phyloP scores from a whole-genome alignment of 2,888 invertebrate species.

The Neoitamus cyanurus region DNA sequence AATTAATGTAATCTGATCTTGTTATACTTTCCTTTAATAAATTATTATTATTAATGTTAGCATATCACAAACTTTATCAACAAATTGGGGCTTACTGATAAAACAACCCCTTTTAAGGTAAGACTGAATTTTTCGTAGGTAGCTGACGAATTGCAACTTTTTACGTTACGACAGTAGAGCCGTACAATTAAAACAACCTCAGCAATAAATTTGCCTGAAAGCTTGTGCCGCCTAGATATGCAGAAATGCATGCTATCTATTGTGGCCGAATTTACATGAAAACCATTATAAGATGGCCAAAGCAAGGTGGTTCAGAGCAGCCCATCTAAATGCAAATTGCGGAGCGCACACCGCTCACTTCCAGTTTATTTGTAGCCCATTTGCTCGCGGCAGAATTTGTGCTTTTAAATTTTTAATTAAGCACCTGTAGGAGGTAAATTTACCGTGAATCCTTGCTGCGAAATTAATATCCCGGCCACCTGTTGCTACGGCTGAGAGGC shows the following conservation, averaged over 20 bases:
- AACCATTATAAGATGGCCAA: neutral
- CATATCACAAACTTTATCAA: too few species aligned
- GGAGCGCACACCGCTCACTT: neutral
- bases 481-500: neutral
- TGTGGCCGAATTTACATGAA: neutral
- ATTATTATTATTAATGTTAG: too few species aligned
- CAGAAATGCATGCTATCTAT: neutral
- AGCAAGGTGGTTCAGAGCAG: neutral
- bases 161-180: neutral
- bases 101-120: too few species aligned
- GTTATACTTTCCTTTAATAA: too few species aligned
- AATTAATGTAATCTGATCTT: too few species aligned
- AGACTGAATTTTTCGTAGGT: too few species aligned
- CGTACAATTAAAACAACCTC: neutral
- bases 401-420: slow-evolving; percentile 44
- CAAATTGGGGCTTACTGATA: too few species aligned
- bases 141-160: too few species aligned
- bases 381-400: slow-evolving; percentile 33
- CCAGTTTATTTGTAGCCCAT: slow-evolving; percentile 21
- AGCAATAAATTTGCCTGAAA: neutral
- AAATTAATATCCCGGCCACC: neutral
- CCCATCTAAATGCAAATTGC: slow-evolving; percentile 31
- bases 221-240: neutral
- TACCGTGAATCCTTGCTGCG: neutral
- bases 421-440: slow-evolving; percentile 37